These are phyloP conservation scores for Leucoraja ocellata DNA, from an alignment of 2,797 vertebrate species.

Conservation along the genomic window DNA sequence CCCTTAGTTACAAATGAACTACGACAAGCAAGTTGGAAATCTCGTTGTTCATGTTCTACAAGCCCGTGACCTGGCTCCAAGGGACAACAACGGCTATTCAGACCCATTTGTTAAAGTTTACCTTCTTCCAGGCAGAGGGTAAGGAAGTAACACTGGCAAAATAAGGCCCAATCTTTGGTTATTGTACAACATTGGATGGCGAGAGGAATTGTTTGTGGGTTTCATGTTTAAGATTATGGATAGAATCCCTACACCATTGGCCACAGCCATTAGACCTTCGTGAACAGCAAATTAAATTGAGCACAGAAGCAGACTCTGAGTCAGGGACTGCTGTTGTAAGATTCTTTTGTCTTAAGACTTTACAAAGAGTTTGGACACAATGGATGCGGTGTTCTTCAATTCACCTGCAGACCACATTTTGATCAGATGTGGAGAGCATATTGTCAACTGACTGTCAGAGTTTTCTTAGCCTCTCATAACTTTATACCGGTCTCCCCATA, in stretches of 20 bases:
- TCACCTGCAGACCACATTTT: neutral
- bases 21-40: slow-evolving; percentile 92
- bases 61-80: slow-evolving; percentile 84
- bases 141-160: slow-evolving; percentile 52
- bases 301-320: neutral
- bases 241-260: neutral
- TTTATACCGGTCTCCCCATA: no score
- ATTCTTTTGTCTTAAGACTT: neutral
- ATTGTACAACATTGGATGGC: neutral
- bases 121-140: slow-evolving; percentile 95
- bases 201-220: neutral
- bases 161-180: neutral
- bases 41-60: slow-evolving; percentile 94
- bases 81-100: slow-evolving; percentile 93
- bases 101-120: slow-evolving; percentile 98
- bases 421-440: neutral
- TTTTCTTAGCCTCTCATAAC: neutral
- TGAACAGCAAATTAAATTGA: neutral
- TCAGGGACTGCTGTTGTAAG: no score
- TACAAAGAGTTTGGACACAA: no score
- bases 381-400: neutral
- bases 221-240: neutral
- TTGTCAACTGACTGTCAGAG: neutral
- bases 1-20: slow-evolving; percentile 91
- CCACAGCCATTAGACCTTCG: neutral